Conservation (phyloP, 2,113 vertebrate species). For the Alectura lathami region DNA sequence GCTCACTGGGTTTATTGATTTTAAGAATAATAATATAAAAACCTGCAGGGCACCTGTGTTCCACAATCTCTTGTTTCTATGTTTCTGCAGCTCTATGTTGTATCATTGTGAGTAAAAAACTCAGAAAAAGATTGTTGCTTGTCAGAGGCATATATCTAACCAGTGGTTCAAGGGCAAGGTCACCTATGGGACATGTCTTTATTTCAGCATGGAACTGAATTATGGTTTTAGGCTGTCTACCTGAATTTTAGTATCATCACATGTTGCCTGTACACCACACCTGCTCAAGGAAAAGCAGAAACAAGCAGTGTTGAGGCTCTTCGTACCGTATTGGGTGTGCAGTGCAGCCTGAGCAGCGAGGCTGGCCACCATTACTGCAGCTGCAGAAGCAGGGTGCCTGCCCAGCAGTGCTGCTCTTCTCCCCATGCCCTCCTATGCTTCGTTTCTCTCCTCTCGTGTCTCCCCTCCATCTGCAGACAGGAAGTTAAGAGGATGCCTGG, state of each 20-base stretch:
- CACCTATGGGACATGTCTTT: background rate
- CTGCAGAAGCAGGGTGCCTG: fast-evolving
- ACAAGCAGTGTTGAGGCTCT: background rate
- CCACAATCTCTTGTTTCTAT: background rate
- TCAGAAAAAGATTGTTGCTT: background rate
- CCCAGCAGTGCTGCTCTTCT: background rate
- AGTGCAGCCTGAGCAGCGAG: background rate
- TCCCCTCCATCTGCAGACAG: background rate
- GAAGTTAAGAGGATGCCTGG: background rate
- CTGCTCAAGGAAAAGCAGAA: background rate
- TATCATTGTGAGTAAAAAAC: background rate
- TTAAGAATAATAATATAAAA: conserved; percentile 7
- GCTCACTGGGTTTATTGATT: background rate
- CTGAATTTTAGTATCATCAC: background rate
- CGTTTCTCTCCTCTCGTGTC: background rate
- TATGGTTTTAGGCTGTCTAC: background rate
- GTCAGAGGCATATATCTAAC: background rate
- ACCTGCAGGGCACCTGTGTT: background rate
- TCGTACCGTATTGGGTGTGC: fast-evolving
- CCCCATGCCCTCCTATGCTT: background rate
- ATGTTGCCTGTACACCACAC: background rate
- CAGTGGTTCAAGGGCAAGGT: background rate
- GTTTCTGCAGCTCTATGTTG: background rate
- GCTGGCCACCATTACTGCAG: background rate
- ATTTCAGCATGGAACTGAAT: background rate